Conservation (phyloP, 2,888 invertebrate species). For the Drosophila imparisetae region DNA sequence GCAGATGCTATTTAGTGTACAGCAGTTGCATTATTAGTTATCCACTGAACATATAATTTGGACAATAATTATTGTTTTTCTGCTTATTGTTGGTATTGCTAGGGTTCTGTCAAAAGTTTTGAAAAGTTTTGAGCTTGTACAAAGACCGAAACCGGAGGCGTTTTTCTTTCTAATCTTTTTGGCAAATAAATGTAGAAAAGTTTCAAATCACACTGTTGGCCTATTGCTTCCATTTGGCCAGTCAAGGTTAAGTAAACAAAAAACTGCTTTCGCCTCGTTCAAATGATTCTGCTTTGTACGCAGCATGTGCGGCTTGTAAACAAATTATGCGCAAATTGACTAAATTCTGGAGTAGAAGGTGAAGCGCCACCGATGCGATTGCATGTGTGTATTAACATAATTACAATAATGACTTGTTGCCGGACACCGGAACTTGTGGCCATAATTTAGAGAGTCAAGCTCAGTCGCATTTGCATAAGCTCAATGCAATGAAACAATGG, state of each 20-base stretch:
- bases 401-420: slow-evolving; percentile 76
- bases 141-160: too few relatives aligned
- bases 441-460: slow-evolving; percentile 53
- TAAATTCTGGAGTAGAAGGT: slow-evolving; percentile 47
- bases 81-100: not conserved
- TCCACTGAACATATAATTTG: not conserved
- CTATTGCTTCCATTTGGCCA: not conserved
- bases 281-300: slow-evolving; percentile 1
- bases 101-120: not conserved
- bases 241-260: not conserved
- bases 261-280: not conserved
- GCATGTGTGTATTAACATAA: slow-evolving; percentile 67
- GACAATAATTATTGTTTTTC: not conserved
- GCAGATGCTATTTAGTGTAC: not conserved
- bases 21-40: not conserved
- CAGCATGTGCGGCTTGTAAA: slow-evolving; percentile 58
- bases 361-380: slow-evolving; percentile 2
- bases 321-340: slow-evolving; percentile 74
- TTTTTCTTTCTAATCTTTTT: not conserved
- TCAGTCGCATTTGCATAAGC: slow-evolving; percentile 47
- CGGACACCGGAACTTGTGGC: slow-evolving; percentile 54
- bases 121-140: not conserved
- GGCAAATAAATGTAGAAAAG: not conserved
- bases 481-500: slow-evolving; percentile 9
- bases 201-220: not conserved